Evolutionary conservation across 1,140 invertebrate species (phyloP).

Genomic region (Meloidogyne floridensis): DNA sequence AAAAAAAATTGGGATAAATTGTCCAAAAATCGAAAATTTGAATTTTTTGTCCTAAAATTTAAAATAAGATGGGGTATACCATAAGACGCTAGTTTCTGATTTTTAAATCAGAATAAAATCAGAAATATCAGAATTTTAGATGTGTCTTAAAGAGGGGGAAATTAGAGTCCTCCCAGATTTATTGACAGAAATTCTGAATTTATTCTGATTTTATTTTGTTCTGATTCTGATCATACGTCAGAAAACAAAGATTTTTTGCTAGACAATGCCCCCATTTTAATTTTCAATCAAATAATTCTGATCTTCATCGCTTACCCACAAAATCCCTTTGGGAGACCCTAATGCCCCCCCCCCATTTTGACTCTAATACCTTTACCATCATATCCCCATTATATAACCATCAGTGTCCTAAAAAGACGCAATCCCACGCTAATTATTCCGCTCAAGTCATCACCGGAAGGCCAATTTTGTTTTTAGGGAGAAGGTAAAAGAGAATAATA

Average conservation of each 20-base stretch:
- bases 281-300: too few species aligned
- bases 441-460: constrained; percentile 5
- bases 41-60: background rate
- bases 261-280: background rate
- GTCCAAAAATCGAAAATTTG: too few species aligned
- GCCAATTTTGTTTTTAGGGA: background rate
- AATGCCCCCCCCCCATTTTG: background rate
- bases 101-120: background rate
- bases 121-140: background rate
- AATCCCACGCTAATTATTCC: constrained; percentile 8
- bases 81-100: background rate
- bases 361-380: background rate
- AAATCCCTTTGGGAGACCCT: background rate
- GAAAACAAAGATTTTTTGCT: background rate
- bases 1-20: too few species aligned
- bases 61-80: background rate
- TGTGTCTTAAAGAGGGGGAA: too few species aligned
- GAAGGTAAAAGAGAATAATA: background rate
- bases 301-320: too few species aligned
- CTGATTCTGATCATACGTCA: too few species aligned
- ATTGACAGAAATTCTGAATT: too few species aligned
- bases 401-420: background rate
- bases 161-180: too few species aligned
- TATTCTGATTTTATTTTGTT: too few species aligned
- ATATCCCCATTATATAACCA: background rate